These are phyloP conservation scores for Poeciliopsis infans DNA, from an alignment of 2,797 vertebrate species.

Conservation along the genomic window DNA sequence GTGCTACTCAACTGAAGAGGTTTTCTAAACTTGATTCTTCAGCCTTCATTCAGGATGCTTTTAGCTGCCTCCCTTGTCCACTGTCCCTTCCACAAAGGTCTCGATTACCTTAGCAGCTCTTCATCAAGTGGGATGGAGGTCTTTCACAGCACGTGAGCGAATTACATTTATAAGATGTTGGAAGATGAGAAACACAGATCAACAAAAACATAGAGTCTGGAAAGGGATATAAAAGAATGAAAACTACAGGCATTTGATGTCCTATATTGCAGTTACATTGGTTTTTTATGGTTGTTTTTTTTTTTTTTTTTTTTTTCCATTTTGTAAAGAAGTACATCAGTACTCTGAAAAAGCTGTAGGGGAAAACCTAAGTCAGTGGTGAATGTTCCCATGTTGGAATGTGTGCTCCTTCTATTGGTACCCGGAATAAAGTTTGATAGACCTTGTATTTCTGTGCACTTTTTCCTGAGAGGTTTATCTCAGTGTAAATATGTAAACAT, in stretches of 20 bases:
- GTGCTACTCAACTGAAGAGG: background rate
- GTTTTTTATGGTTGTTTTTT: too few species aligned
- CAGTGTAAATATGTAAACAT: background rate
- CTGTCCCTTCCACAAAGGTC: background rate
- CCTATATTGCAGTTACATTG: background rate
- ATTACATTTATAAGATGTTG: background rate
- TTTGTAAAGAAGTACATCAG: background rate
- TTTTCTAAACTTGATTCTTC: background rate
- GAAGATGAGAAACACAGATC: background rate
- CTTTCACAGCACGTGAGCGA: background rate
- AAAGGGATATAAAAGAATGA: background rate
- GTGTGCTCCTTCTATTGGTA: background rate
- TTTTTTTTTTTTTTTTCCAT: background rate
- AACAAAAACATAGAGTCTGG: background rate
- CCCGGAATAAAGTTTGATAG: background rate
- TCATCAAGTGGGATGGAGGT: background rate
- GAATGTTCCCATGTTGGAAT: background rate
- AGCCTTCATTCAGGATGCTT: background rate
- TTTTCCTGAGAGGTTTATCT: background rate
- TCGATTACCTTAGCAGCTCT: background rate
- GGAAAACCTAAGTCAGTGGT: background rate
- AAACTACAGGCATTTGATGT: background rate
- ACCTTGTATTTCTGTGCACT: background rate
- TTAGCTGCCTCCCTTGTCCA: background rate
- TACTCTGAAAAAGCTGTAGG: background rate